Evolutionary conservation across 2,113 vertebrate species (phyloP), one percentile per base, ranked within the genome.

Genomic region (Calidris pygmaea): DNA sequence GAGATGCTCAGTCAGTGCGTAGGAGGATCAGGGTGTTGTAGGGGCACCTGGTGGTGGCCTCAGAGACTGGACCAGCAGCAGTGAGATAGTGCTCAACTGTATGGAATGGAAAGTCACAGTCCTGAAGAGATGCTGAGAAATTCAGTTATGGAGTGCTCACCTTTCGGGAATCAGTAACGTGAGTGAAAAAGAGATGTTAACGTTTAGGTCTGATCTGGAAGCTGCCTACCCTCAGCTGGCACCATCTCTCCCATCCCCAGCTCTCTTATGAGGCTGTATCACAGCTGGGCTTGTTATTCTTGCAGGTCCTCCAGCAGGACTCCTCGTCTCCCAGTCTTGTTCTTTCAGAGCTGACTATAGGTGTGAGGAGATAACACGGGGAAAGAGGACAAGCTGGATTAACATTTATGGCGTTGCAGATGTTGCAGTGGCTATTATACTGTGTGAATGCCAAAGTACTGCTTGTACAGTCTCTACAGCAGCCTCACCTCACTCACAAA

Each of bases 261-360:
- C 15, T 75, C 50, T 12, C 41, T 16, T 43, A 17, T 27, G 39
- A 84, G 8, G 3, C 47, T 0, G 0, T 8, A 18, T 30, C 27
- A 59, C 47, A 63, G 10, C 22, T n/a, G 30, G 24, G 10, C 14
- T 41, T 2, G 2, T 62, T 37, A 45, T 37, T 76, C 83, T 60
- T 76, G 22, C 56, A 12, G 3, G 41, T 75, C 8, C 29, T 68
- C 21, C 39, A 8, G 62, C 2, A 71, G n/a, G 37, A 74, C 12
- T 14, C 30, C n/a, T 78, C n/a, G 27, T 62, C 55, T n/a, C 41
- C 37, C 2, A 14, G 6, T 35, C 43, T 24, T 26, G 13, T 48
- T 37, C 45, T 87, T 67, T 58, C 66, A 73, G 41, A 84, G 22
- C 34, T 53, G 59, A 9, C 21, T 34, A 3, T 22, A 48, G 4